Evolutionary conservation across 2,113 vertebrate species (phyloP).

Genomic region (mouse (Mus musculus)): DNA sequence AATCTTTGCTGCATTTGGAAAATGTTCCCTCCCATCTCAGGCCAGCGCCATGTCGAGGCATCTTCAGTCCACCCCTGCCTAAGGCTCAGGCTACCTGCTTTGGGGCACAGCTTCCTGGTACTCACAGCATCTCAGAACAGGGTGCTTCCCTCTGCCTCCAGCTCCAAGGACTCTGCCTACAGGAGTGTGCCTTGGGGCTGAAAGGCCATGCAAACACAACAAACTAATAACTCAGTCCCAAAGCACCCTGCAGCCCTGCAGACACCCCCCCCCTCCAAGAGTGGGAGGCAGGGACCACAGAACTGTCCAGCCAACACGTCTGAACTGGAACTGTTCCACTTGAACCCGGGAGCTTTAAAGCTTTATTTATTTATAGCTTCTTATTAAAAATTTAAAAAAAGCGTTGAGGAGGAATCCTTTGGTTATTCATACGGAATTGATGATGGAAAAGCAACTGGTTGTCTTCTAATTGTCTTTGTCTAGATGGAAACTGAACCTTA

Average conservation of each 20-base stretch:
- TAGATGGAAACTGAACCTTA: conserved; percentile 87
- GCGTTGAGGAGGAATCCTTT: conserved; percentile 78
- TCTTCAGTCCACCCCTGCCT: background rate
- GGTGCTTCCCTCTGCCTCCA: background rate
- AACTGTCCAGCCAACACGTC: conserved; percentile 64
- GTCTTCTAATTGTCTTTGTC: conserved; percentile 86
- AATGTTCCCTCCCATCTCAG: background rate
- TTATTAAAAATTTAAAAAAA: conserved; percentile 78
- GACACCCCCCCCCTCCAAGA: background rate
- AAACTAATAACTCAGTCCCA: background rate
- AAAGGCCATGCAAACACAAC: background rate
- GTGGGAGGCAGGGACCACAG: background rate
- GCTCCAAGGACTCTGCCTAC: conserved; percentile 32
- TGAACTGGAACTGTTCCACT: conserved; percentile 83
- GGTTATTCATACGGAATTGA: conserved; percentile 79
- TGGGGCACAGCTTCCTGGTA: conserved; percentile 42
- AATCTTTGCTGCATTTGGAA: conserved; percentile 40
- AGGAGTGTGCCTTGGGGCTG: conserved; percentile 21
- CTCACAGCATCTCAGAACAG: conserved; percentile 40
- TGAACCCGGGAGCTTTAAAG: conserved; percentile 86
- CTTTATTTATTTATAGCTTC: conserved; percentile 91
- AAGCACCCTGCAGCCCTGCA: conserved; percentile 59
- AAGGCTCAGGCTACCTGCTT: conserved; percentile 26
- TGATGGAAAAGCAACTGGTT: conserved; percentile 72
- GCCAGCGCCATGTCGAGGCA: background rate